These are phyloP conservation scores for Drosophila melanosoma DNA, from an alignment of 2,888 invertebrate species.

Conservation along the genomic window DNA sequence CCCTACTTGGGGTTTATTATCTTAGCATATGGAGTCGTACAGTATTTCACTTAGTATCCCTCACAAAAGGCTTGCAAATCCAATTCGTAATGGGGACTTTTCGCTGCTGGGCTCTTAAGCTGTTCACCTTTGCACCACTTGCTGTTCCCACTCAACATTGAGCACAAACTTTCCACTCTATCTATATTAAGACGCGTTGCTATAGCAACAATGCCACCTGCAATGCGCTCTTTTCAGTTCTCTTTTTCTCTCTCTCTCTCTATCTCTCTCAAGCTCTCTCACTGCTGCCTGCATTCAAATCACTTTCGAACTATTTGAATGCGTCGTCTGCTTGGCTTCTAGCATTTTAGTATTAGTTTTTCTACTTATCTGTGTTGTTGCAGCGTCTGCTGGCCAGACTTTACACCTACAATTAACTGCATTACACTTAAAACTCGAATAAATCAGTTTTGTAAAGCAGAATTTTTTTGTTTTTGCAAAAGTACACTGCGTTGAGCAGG, in stretches of 20 bases:
- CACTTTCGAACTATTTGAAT: slow-evolving; percentile 14
- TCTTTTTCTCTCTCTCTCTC: neutral
- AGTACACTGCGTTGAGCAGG: slow-evolving; percentile 18
- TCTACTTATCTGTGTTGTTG: slow-evolving; percentile 41
- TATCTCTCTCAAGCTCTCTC: neutral
- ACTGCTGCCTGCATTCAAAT: slow-evolving; percentile 14
- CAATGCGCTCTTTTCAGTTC: slow-evolving; percentile 3
- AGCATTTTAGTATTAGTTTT: slow-evolving; percentile 47
- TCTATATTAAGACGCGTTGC: slow-evolving; percentile 32
- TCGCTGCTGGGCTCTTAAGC: neutral
- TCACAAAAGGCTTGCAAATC: neutral
- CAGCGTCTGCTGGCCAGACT: slow-evolving; percentile 8
- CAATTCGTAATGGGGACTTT: neutral
- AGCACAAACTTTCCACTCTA: slow-evolving; percentile 11
- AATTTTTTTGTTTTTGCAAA: slow-evolving; percentile 8
- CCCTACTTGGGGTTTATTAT: neutral
- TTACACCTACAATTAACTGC: slow-evolving; percentile 19
- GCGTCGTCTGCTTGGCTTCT: slow-evolving; percentile 29
- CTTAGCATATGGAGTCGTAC: neutral
- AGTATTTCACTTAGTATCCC: neutral
- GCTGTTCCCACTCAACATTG: slow-evolving; percentile 16
- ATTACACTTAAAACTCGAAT: slow-evolving; percentile 3
- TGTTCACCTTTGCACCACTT: slow-evolving; percentile 14
- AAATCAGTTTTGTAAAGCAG: slow-evolving; percentile 18
- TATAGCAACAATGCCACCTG: slow-evolving; percentile 26